Conservation (phyloP, 2,113 vertebrate genomes). For the Ciconia boyciana region DNA sequence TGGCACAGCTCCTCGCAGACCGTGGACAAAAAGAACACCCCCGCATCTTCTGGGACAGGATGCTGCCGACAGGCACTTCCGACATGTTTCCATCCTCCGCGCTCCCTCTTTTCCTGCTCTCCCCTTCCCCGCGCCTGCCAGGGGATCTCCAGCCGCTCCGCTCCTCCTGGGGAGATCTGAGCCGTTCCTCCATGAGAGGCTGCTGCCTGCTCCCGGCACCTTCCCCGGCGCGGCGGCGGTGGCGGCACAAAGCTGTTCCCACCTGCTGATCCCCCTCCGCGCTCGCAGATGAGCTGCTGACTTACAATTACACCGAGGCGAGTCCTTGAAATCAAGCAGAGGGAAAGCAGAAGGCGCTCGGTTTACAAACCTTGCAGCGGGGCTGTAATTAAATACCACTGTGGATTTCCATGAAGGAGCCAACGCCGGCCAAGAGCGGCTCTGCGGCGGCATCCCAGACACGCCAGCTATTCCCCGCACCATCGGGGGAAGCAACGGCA, state of each 20-base stretch:
- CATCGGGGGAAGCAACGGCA: not conserved
- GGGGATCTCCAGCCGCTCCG: not conserved
- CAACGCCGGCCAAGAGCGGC: not conserved
- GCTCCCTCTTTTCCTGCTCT: not conserved
- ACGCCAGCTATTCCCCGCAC: not conserved
- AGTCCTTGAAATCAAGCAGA: not conserved
- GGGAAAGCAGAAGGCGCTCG: not conserved
- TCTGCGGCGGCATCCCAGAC: not conserved
- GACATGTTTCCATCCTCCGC: not conserved
- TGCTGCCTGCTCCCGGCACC: not conserved
- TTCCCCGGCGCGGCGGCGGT: not conserved
- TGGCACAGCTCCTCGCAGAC: not conserved
- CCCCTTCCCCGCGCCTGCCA: fast-evolving
- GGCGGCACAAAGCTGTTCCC: not conserved
- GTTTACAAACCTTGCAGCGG: not conserved
- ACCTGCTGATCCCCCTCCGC: not conserved
- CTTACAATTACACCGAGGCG: not conserved
- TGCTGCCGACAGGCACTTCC: not conserved
- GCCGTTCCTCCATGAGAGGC: not conserved
- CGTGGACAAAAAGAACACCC: not conserved
- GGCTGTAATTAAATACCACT: not conserved
- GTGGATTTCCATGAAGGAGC: not conserved
- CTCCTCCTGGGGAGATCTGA: not conserved
- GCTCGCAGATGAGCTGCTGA: not conserved
- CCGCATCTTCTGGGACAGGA: not conserved